Evolutionary conservation across 1,140 invertebrate genomes (phyloP), one percentile per base, ranked within the genome.

Genomic region (Ridgeia piscesae): DNA sequence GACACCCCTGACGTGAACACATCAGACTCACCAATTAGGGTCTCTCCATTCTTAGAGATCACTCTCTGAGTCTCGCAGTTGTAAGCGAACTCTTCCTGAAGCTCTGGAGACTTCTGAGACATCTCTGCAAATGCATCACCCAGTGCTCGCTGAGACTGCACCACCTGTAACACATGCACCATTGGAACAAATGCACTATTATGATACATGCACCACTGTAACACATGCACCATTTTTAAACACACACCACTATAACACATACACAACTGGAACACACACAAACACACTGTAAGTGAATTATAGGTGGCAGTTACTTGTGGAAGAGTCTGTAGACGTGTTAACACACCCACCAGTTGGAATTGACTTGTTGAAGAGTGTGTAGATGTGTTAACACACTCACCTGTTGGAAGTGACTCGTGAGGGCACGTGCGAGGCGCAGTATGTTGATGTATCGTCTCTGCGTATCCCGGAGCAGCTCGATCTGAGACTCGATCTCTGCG

Each of bases 61-160:
- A 98, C 98, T 95, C 98, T 97, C 96, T 99, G 98, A 42, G 98
- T 99, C 96, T 99, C 98, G 48, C 98, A 98, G 96, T 99, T 99
- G 95, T 98, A 99, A 35, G 98, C 96, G 96, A 99, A 99, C 96
- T 99, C 98, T 95, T 99, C 98, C 96, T 99, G 98, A 89, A 99
- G 96, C 95, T 99, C 98, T 0, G 98, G 98, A 58, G 98, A 98
- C 96, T 98, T 98, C 96, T 99, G 98, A 88, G 98, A 98, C 90
- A 99, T 96, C 94, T 99, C 98, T n/a, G 98, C 97, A 96, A 99
- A 99, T n/a, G 98, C 97, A 94, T 98, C 98, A 0, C 98, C 98
- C 35, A 99, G 94, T 21, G 93, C 94, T 93, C 96, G 97, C 96
- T 98, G 98, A 0, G 98, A 98, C 95, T 98, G 97, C 88, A 98